Conservation (phyloP, 2,113 vertebrate genomes). For the Prinia subflava region DNA sequence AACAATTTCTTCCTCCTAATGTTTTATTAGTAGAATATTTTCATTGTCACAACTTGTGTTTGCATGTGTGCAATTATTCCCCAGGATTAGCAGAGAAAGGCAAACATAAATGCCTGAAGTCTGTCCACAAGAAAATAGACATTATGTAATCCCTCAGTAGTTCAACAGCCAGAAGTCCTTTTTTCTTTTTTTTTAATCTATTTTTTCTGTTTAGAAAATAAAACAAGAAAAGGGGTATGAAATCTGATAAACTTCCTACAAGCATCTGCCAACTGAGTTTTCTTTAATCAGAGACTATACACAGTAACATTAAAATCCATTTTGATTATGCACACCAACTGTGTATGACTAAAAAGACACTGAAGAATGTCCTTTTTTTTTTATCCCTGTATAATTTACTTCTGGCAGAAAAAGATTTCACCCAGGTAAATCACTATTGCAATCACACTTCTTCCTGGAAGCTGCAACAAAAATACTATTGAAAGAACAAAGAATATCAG, state of each 20-base stretch:
- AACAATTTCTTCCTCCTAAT: background rate
- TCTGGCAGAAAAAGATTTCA: background rate
- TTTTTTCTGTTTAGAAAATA: background rate
- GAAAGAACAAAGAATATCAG: constrained; percentile 63
- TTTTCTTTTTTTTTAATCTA: background rate
- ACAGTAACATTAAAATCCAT: background rate
- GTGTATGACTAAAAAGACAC: background rate
- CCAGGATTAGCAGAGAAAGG: background rate
- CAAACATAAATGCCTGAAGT: background rate
- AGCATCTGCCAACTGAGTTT: background rate
- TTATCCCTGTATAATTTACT: background rate
- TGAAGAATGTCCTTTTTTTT: background rate
- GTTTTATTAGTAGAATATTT: background rate
- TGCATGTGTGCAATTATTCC: background rate
- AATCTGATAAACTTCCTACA: background rate
- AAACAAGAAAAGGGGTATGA: background rate
- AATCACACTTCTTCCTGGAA: background rate
- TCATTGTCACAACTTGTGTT: background rate
- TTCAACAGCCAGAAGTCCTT: background rate
- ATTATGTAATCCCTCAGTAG: background rate
- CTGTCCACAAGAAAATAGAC: background rate
- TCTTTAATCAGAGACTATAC: background rate
- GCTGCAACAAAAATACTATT: constrained; percentile 13
- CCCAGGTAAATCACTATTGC: background rate
- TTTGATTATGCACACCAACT: background rate